Evolutionary conservation across 2,888 invertebrate species (phyloP).

Genomic region (Coenonympha arcania): DNA sequence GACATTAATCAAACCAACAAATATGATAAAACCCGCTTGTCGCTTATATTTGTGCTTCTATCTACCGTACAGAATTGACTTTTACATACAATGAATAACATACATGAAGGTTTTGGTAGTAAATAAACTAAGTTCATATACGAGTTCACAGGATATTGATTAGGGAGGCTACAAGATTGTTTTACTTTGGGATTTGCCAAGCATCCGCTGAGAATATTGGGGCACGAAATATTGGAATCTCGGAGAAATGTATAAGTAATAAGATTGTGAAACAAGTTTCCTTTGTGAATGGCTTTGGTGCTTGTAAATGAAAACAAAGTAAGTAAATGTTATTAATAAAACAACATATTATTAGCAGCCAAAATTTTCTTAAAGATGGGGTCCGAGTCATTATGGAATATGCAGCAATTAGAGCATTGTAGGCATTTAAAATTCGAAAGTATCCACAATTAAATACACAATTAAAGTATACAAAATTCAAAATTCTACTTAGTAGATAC

Average conservation of each 20-base stretch:
- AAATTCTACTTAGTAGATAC: too few relatives aligned
- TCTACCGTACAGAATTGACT: constrained; percentile 29
- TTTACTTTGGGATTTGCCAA: constrained; percentile 16
- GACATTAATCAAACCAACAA: too few relatives aligned
- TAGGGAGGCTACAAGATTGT: constrained; percentile 23
- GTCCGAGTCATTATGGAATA: too few relatives aligned
- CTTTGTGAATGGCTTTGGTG: background rate
- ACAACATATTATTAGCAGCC: too few relatives aligned
- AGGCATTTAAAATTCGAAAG: too few relatives aligned
- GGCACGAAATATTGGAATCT: constrained; percentile 10
- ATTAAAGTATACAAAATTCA: too few relatives aligned
- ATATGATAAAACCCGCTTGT: too few relatives aligned
- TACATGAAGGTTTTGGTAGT: constrained; percentile 33
- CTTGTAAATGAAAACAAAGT: background rate
- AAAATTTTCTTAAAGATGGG: too few relatives aligned
- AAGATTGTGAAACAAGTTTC: background rate
- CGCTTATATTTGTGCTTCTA: background rate
- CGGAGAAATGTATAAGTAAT: constrained; percentile 5
- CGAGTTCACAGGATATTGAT: constrained; percentile 36
- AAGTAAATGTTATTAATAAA: too few relatives aligned
- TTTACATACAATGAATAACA: constrained; percentile 38
- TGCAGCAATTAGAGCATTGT: too few relatives aligned
- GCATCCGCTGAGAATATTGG: constrained; percentile 4
- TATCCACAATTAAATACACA: too few relatives aligned
- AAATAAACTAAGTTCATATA: constrained; percentile 31